Evolutionary conservation across 2,888 invertebrate species (phyloP).

Genomic region (Polyploca ridens): DNA sequence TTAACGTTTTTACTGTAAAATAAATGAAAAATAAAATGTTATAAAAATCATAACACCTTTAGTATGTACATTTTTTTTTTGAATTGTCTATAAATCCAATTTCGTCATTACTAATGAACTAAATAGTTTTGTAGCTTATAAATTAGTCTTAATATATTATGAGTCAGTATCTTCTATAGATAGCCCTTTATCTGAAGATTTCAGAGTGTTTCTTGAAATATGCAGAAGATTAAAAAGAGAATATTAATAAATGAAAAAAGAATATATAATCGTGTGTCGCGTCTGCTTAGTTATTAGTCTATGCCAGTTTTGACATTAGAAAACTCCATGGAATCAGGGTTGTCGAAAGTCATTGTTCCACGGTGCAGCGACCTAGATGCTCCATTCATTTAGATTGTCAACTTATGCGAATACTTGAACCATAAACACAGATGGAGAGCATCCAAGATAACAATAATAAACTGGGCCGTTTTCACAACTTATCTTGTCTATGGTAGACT

Average conservation of each 20-base stretch:
- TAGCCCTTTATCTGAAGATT: no score
- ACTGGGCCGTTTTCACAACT: slow-evolving; percentile 51
- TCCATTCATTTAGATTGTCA: slow-evolving; percentile 35
- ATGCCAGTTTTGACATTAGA: slow-evolving; percentile 49
- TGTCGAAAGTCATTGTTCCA: slow-evolving; percentile 54
- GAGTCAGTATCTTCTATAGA: no score
- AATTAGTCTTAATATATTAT: no score
- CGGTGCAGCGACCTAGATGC: slow-evolving; percentile 39
- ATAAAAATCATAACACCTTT: no score
- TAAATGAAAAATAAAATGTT: no score
- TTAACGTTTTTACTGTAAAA: no score
- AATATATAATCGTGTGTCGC: background rate
- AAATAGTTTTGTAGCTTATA: no score
- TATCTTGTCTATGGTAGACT: slow-evolving; percentile 19
- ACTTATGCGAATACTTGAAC: slow-evolving; percentile 64
- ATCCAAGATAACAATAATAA: slow-evolving; percentile 23
- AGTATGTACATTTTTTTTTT: no score
- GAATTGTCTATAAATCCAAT: no score
- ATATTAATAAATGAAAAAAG: background rate
- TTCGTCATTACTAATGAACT: no score
- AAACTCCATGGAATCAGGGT: slow-evolving; percentile 57
- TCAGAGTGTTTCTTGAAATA: no score
- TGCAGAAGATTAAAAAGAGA: no score
- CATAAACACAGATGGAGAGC: slow-evolving; percentile 37
- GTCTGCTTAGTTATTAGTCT: slow-evolving; percentile 2